Conservation (phyloP, 1,140 invertebrate species). For the Temnothorax nylanderi region DNA sequence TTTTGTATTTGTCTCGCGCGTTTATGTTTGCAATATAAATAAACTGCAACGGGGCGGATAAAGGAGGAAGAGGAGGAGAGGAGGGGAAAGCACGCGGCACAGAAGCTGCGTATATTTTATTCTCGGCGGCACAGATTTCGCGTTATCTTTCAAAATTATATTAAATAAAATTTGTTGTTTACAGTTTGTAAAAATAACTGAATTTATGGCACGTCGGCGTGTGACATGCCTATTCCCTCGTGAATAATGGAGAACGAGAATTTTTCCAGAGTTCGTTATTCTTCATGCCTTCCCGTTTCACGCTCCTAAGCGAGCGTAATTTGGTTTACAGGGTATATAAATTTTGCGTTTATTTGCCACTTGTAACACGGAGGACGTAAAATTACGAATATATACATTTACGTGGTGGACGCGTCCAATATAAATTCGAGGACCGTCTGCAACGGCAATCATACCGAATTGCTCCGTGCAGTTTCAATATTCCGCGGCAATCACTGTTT, state of each 20-base stretch:
- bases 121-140: not conserved
- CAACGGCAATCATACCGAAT: constrained; percentile 8
- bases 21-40: constrained; percentile 46
- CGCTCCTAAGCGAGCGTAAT: not conserved
- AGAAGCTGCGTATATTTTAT: not conserved
- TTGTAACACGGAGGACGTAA: not conserved
- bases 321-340: constrained; percentile 29
- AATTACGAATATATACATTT: constrained; percentile 46
- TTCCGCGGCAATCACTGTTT: constrained; percentile 26
- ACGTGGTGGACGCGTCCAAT: not conserved
- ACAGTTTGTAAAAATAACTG: constrained; percentile 23
- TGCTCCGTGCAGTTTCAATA: constrained; percentile 34
- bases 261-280: constrained; percentile 23
- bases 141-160: constrained; percentile 49
- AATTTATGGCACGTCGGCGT: constrained; percentile 7
- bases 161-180: constrained; percentile 37
- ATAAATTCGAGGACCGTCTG: constrained; percentile 36
- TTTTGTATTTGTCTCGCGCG: constrained; percentile 39
- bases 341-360: constrained; percentile 14
- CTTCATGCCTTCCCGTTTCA: constrained; percentile 12
- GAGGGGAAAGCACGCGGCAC: not conserved
- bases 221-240: constrained; percentile 5
- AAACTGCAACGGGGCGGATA: not conserved
- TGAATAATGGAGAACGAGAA: constrained; percentile 39
- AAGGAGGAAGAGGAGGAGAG: too few species aligned